These are phyloP conservation scores for Scolopax rusticola DNA, from an alignment of 2,797 vertebrate species.

Conservation along the genomic window DNA sequence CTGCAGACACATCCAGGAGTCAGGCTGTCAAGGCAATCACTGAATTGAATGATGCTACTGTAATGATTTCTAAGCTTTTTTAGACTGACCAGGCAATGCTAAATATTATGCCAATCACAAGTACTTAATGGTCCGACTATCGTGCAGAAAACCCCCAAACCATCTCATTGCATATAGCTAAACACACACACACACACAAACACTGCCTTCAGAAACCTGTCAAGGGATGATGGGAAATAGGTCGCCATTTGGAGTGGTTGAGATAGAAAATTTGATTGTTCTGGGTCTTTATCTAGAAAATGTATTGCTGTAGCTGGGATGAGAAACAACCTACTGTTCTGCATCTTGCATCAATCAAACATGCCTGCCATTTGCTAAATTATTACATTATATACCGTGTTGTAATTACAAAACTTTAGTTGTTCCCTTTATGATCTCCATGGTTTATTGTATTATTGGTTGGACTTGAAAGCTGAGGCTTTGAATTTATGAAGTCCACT, in stretches of 20 bases:
- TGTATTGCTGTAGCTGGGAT: background rate
- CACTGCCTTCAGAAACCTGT: background rate
- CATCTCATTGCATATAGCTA: background rate
- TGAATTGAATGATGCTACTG: background rate
- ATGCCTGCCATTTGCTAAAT: conserved; percentile 21
- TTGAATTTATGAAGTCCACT: conserved; percentile 82
- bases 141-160: rapidly evolving
- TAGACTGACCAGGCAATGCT: background rate
- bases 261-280: background rate
- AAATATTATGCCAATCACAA: background rate
- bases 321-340: background rate
- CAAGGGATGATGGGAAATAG: background rate
- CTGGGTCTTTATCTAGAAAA: background rate
- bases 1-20: background rate
- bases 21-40: background rate
- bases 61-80: background rate
- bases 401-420: conserved; percentile 80
- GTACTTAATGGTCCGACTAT: background rate
- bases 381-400: conserved; percentile 66
- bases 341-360: conserved; percentile 58
- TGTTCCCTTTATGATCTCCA: conserved; percentile 67
- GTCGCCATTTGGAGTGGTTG: background rate
- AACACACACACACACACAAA: background rate
- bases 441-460: conserved; percentile 80
- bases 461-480: conserved; percentile 75